Percentiles rank a stretch among this genome's conserved stretches.
These are phyloP conservation scores for Gymnocypris eckloni DNA, from an alignment of 2,797 vertebrate species.

Conservation along the genomic window DNA sequence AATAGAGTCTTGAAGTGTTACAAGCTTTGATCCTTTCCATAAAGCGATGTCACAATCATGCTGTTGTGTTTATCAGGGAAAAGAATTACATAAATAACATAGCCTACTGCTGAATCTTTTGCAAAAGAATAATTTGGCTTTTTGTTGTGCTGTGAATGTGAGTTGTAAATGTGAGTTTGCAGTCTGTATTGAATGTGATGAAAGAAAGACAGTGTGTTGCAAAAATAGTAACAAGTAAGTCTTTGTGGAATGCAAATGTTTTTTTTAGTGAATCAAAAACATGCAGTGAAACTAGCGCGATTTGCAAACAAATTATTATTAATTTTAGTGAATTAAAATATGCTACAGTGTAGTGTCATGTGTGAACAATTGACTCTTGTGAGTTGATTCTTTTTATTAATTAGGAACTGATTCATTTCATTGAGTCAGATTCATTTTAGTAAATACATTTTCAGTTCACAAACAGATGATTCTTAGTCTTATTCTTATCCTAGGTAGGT, in stretches of 20 bases:
- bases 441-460: not conserved
- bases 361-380: not conserved
- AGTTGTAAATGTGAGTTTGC: not conserved
- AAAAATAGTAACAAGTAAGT: not conserved
- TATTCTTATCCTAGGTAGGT: no score
- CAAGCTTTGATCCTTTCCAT: conserved; percentile 39
- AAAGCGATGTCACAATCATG: conserved; percentile 37
- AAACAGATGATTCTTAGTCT: not conserved
- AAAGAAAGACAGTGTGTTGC: not conserved
- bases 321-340: not conserved
- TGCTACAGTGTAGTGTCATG: no score
- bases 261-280: not conserved
- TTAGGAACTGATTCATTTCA: not conserved
- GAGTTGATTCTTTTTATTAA: not conserved
- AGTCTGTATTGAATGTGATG: not conserved
- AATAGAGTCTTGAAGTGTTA: conserved; percentile 46
- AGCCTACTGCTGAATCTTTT: not conserved
- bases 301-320: not conserved
- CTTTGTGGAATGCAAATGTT: not conserved
- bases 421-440: not conserved
- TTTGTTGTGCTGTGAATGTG: not conserved
- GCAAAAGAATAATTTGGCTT: not conserved
- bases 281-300: not conserved
- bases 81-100: not conserved
- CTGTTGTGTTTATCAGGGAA: conserved; percentile 14